Percentiles rank a stretch among this genome's conserved stretches.
These are phyloP conservation scores for Oasisia sp. DNA, from an alignment of 2,888 invertebrate species.

Conservation along the genomic window DNA sequence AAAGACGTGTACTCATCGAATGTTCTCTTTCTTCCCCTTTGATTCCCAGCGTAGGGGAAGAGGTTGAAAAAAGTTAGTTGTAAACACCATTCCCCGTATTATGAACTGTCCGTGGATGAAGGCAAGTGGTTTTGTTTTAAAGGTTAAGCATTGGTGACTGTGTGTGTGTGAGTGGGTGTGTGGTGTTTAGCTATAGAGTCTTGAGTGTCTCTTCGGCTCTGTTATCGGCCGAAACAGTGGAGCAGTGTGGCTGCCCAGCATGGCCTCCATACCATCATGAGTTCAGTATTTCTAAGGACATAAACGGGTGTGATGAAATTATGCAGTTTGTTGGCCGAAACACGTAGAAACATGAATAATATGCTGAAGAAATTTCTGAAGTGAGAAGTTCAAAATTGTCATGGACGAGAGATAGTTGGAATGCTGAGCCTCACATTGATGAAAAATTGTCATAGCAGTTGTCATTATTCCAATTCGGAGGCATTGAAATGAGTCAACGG, in stretches of 20 bases:
- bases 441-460: not conserved
- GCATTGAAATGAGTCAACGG: not conserved
- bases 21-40: slow-evolving; percentile 67
- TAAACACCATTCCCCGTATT: slow-evolving; percentile 28
- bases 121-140: slow-evolving; percentile 37
- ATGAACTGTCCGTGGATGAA: slow-evolving; percentile 34
- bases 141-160: slow-evolving; percentile 19
- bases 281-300: not conserved
- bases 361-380: not conserved
- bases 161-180: not conserved
- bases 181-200: not conserved
- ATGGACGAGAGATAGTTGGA: not conserved
- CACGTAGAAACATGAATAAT: not conserved
- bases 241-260: not conserved
- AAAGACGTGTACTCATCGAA: slow-evolving; percentile 43
- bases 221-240: not conserved
- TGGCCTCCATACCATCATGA: not conserved
- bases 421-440: not conserved
- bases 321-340: not conserved
- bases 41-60: slow-evolving; percentile 69
- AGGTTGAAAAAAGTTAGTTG: slow-evolving; percentile 61
- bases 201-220: not conserved
- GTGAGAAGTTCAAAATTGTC: not conserved
- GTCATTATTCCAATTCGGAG: not conserved
- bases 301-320: not conserved